phyloP scores from a whole-genome alignment of 2,888 invertebrate genomes.

The Adineta ricciae region DNA sequence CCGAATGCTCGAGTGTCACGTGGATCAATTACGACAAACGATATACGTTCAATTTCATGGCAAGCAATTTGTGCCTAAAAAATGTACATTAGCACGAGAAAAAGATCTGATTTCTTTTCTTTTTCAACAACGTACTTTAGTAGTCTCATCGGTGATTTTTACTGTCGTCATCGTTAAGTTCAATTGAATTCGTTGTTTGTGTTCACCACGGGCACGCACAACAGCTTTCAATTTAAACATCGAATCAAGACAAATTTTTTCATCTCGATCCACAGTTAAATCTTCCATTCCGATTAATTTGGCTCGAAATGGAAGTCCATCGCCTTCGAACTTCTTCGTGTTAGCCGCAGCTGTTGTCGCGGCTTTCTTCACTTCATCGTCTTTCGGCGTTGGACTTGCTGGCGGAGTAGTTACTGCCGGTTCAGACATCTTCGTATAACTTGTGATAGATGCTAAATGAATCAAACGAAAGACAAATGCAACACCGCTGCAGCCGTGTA shows the following conservation, averaged over 20 bases:
- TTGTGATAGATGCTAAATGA: no score
- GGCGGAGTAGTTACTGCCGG: no score
- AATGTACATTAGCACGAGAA: background rate
- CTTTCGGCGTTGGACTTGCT: no score
- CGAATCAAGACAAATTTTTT: constrained; percentile 95
- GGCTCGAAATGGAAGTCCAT: background rate
- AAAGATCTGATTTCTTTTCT: constrained; percentile 55
- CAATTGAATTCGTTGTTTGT: constrained; percentile 87
- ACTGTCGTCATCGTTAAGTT: constrained; percentile 92
- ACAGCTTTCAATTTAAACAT: constrained; percentile 79
- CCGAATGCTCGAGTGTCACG: constrained; percentile 93
- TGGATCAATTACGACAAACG: constrained; percentile 95
- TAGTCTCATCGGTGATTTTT: constrained; percentile 82
- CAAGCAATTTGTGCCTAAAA: background rate
- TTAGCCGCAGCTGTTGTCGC: no score
- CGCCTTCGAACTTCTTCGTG: background rate
- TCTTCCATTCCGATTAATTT: constrained; percentile 56
- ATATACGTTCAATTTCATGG: constrained; percentile 95
- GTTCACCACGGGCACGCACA: constrained; percentile 78
- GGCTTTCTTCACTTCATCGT: no score
- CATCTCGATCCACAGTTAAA: constrained; percentile 86
- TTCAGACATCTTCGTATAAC: no score
- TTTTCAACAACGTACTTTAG: constrained; percentile 72
- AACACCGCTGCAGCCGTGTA: no score
- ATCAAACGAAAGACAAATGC: no score